These are phyloP conservation scores for Hoplostethus atlanticus DNA, from an alignment of 2,797 vertebrate species.

Conservation along the genomic window DNA sequence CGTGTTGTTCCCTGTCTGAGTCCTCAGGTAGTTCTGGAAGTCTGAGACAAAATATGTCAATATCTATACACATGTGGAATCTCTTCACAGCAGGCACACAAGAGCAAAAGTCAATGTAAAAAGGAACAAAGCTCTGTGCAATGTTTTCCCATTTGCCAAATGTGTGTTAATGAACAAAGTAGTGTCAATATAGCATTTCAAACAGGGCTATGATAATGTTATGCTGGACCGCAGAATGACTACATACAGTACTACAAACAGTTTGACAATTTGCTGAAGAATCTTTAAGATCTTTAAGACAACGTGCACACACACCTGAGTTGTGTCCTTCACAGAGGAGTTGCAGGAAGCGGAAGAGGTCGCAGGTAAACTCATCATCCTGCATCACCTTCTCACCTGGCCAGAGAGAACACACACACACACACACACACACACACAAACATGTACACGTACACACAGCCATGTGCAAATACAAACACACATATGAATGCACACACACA, in stretches of 20 bases:
- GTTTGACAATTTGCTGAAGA: neutral
- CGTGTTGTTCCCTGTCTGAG: slow-evolving; percentile 96
- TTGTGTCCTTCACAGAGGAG: slow-evolving; percentile 97
- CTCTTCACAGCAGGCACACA: neutral
- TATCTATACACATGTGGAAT: neutral
- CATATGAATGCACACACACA: slow-evolving; percentile 11
- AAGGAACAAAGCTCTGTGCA: too few species aligned
- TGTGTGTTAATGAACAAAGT: neutral
- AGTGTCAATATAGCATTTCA: neutral
- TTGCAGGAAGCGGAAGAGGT: slow-evolving; percentile 97
- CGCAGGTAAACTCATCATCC: slow-evolving; percentile 97
- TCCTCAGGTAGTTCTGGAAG: slow-evolving; percentile 97
- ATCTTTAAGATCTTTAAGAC: neutral
- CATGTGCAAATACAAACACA: slow-evolving; percentile 27
- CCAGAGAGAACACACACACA: slow-evolving; percentile 71
- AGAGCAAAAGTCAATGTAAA: neutral
- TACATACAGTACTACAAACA: neutral
- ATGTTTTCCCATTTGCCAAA: neutral
- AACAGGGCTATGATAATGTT: neutral
- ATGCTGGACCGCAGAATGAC: neutral
- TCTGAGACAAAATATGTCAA: slow-evolving; percentile 77
- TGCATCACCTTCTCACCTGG: slow-evolving; percentile 97
- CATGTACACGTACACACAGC: slow-evolving; percentile 22
- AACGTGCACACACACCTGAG: slow-evolving; percentile 86
- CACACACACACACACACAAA: slow-evolving; percentile 35